Base-by-base conservation (phyloP, 1,140 invertebrate species). In the Drosophila dunni region DNA sequence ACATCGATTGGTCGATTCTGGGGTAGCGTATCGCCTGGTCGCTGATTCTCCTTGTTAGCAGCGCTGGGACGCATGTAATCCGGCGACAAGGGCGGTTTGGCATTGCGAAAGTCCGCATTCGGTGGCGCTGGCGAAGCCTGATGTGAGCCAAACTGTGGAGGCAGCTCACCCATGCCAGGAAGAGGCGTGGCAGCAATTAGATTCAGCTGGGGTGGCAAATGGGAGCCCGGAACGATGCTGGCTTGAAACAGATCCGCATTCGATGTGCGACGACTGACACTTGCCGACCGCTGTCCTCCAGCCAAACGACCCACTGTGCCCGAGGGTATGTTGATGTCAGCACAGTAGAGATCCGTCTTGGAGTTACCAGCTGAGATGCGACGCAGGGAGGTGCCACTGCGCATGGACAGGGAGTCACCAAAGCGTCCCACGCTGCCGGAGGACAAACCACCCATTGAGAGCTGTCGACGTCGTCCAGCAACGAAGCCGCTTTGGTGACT, bases 1-100 rank as follows among this genome's bases (percentile, higher is more conserved):
- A 92, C 84, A 54, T 92, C 91, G n/a, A 92, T 92, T 48, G 91
- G 90, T 5, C 75, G 68, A 63, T 92, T 92, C 57, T 92, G 91
- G 9, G 91, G 91, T 57, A 91, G 15, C 20, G 65, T 38, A 1
- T 74, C 78, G 0, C 78, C 84, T 0, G 78, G 13, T 6, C 48
- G 46, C 20, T 42, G 42, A 7, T 74, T 75, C 46, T 84, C 75
- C 50, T 85, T 86, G 29, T 85, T 89, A 4, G 62, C 90, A 1
- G 79, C 80, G 5, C 88, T 88, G 7, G 90, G 90, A n/a, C 90
- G 78, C 90, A 91, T 91, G 17, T 91, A 91, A 17, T 91, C 90
- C 38, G 78, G 53, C 0, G 90, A 90, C 9, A 89, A 51, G 0
- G 90, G 90, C 9, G 73, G 81, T 40, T 83, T 91, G 17, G 90